Evolutionary conservation across 2,797 vertebrate genomes (phyloP), one percentile per base, ranked within the genome.

Genomic region (Anguilla obscura): DNA sequence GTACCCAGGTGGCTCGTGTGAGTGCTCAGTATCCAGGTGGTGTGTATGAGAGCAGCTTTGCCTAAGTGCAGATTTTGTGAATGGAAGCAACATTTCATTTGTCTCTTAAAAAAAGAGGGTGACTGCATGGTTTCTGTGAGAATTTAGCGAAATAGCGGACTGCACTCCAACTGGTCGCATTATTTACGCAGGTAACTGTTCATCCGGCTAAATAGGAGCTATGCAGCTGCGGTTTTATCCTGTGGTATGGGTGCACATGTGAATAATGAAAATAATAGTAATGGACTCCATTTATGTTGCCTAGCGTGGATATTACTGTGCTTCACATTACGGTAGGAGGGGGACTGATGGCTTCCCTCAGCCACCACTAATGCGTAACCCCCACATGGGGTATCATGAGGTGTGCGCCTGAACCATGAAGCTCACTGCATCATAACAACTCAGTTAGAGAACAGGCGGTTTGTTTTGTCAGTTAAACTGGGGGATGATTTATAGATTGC

Each of bases 31-130:
- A 45, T 21, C 74, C 54, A 9, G 9, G 30, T 7, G 69, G 27
- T 33, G n/a, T 54, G 50, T 24, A 16, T 45, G 27, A 36, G 58
- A 48, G 63, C 7, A 8, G 85, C 14, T 36, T 8, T 8, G 71
- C 52, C 21, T 18, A 30, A 40, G 33, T 6, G 36, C 66, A 27
- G 71, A 12, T 79, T 80, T 87, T 87, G 71, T 87, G 71, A 87
- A 79, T 87, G 86, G 48, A 56, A 56, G 69, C 50, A 79, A 5
- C 1, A 9, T 0, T 40, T 69, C 63, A 69, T 69, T 69, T 27
- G n/a, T 69, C 63, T 69, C 24, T 27, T n/a, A 8, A 27, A 18
- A 45, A 21, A 63, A n/a, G 63, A 69, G 63, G 9, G 24, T 1
- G 7, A 27, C 24, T 69, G 63, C 24, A n/a, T 27, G 63, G 4